Base-by-base conservation (phyloP, 2,888 invertebrate species). In the Steromphala cineraria region DNA sequence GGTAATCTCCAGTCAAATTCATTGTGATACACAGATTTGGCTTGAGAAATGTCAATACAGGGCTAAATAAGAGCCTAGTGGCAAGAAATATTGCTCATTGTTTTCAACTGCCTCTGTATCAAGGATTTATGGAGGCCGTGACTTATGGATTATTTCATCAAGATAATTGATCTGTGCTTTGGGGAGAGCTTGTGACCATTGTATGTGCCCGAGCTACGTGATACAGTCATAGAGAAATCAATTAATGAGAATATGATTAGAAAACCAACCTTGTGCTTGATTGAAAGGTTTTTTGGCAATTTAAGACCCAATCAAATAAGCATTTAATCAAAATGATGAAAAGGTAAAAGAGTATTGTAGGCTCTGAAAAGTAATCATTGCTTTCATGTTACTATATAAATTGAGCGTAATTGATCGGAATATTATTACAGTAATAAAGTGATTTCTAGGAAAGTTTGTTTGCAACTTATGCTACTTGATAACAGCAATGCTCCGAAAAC, bases 71-170 rank as follows among this genome's bases (percentile, higher is more conserved):
- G 40, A 40, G 19, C 71, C 8, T 31, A 8, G 5, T 36, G 36
- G 31, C 71, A 71, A 71, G 71, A 71, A 71, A 71, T 71, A 40
- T 40, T 36, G 36, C 71, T 40, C 36, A 71, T 71, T 71, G 71
- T 71, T 71, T 71, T 40, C 24, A 36, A 71, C 36, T 19, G 71
- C 40, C 19, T 31, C n/a, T 71, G 36, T 71, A 36, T 17, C 15
- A 19, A 2, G 19, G 71, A 36, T 71, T 71, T 71, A 71, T 71
- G 10, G 71, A 13, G 19, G 40, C 19, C 71, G n/a, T 71, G 71
- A 13, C 71, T 31, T 71, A 71, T 71, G 71, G 71, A 71, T 71
- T 71, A 71, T 71, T 71, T 71, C 71, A 71, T 71, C 40, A 71
- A 17, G 15, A 19, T 71, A 71, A 71, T 71, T 71, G 71, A 71